Percentiles rank a stretch among this genome's conserved stretches.
Conservation (phyloP, 2,797 vertebrate species). For the Poeciliopsis paucimaculata region DNA sequence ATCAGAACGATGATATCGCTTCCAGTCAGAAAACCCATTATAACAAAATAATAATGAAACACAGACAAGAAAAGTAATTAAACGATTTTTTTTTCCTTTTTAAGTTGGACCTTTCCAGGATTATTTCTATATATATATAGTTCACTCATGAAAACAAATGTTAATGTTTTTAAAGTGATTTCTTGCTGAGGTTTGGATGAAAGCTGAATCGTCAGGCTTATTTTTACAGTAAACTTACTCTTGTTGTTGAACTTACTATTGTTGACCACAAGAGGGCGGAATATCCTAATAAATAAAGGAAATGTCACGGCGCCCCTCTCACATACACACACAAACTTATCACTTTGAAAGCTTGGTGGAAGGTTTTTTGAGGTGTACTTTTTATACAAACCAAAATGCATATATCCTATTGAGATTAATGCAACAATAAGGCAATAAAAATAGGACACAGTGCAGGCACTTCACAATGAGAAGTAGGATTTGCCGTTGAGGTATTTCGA, state of each 20-base stretch:
- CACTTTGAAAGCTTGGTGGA: constrained; percentile 31
- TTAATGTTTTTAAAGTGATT: background rate
- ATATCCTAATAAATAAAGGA: constrained; percentile 20
- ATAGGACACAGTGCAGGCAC: background rate
- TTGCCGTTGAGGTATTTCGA: background rate
- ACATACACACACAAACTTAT: no score
- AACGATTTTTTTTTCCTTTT: background rate
- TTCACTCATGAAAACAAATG: background rate
- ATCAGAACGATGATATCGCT: background rate
- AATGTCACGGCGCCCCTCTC: background rate
- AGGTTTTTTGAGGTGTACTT: background rate
- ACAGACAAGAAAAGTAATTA: background rate
- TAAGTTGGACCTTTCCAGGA: background rate
- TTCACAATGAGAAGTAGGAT: background rate
- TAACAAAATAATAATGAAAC: background rate
- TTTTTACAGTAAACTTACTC: background rate
- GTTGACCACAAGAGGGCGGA: constrained; percentile 53
- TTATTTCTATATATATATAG: background rate
- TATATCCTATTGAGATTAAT: constrained; percentile 27
- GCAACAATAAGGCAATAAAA: background rate
- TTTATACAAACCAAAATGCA: constrained; percentile 1
- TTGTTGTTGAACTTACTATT: background rate
- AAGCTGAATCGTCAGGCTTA: background rate
- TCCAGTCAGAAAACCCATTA: background rate
- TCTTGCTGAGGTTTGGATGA: background rate